Evolutionary conservation across 2,113 vertebrate genomes (phyloP).

Genomic region (Hypomesus transpacificus): DNA sequence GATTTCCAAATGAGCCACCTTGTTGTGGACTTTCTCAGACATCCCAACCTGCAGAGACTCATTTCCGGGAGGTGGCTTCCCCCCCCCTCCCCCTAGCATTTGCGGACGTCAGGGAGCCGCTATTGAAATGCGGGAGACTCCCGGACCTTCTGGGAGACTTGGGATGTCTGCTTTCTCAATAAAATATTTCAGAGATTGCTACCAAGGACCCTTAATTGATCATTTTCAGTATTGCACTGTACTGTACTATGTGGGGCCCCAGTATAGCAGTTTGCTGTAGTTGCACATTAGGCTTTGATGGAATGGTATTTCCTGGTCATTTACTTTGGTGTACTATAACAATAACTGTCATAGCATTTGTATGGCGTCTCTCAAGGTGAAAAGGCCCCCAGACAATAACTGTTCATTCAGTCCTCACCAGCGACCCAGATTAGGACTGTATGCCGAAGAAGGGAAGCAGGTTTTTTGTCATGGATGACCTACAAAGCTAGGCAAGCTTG

Average conservation of each 20-base stretch:
- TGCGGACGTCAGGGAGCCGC: too few species aligned
- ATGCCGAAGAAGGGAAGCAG: constrained; percentile 50
- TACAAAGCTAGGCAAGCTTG: constrained; percentile 70
- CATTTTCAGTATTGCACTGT: neutral
- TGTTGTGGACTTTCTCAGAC: constrained; percentile 12
- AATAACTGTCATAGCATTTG: constrained; percentile 24
- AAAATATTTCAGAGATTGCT: constrained; percentile 11
- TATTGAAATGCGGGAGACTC: too few species aligned
- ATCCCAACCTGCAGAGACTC: too few species aligned
- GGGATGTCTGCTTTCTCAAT: constrained; percentile 18
- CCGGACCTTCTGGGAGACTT: too few species aligned
- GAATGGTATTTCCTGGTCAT: constrained; percentile 38
- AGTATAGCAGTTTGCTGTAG: neutral
- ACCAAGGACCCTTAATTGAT: neutral
- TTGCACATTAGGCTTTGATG: constrained; percentile 7
- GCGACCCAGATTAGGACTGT: constrained; percentile 65
- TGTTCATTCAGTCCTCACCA: constrained; percentile 44
- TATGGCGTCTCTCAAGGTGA: constrained; percentile 55
- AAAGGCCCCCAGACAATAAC: constrained; percentile 55
- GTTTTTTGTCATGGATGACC: constrained; percentile 67
- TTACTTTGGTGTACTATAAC: constrained; percentile 27
- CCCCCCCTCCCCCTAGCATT: too few species aligned
- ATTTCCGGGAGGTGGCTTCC: too few species aligned
- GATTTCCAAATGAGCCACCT: constrained; percentile 2
- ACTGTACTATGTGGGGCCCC: neutral